Percentiles rank a stretch among this genome's conserved stretches.
Evolutionary conservation across 2,797 vertebrate species (phyloP).

Genomic region (Pantherophis vulpinus): DNA sequence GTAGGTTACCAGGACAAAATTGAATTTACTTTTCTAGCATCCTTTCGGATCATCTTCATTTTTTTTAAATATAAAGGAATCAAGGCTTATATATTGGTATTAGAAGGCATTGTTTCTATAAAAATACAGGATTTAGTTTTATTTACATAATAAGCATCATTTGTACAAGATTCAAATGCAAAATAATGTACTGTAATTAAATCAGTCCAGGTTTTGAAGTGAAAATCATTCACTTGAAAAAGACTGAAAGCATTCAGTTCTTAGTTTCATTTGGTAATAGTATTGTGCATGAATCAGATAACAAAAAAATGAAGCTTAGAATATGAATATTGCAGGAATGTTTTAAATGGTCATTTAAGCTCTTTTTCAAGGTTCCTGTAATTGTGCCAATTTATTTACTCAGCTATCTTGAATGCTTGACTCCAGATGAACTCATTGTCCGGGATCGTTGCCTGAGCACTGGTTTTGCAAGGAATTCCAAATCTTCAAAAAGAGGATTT

Average conservation of each 20-base stretch:
- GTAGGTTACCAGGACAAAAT: constrained; percentile 57
- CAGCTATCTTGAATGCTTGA: constrained; percentile 73
- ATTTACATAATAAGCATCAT: constrained; percentile 60
- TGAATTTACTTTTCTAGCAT: constrained; percentile 40
- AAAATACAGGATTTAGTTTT: constrained; percentile 75
- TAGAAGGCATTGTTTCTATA: constrained; percentile 66
- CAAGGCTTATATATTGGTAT: constrained; percentile 48
- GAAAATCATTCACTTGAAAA: constrained; percentile 25
- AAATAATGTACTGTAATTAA: not conserved
- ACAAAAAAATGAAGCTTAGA: constrained; percentile 35
- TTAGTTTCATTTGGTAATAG: not conserved
- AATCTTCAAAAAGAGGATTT: constrained; percentile 87
- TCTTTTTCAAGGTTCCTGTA: constrained; percentile 8
- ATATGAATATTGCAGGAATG: constrained; percentile 45
- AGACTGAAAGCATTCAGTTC: not conserved
- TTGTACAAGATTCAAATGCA: constrained; percentile 58
- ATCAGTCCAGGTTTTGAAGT: constrained; percentile 34
- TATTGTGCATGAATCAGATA: constrained; percentile 5
- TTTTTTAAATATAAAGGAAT: constrained; percentile 44
- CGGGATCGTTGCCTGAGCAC: constrained; percentile 89
- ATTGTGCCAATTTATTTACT: constrained; percentile 66
- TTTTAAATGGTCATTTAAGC: not conserved
- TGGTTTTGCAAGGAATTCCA: constrained; percentile 84
- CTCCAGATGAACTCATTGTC: constrained; percentile 90
- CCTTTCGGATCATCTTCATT: constrained; percentile 57